These are phyloP conservation scores for Etheostoma cragini DNA, from an alignment of 2,113 vertebrate species.

Conservation along the genomic window DNA sequence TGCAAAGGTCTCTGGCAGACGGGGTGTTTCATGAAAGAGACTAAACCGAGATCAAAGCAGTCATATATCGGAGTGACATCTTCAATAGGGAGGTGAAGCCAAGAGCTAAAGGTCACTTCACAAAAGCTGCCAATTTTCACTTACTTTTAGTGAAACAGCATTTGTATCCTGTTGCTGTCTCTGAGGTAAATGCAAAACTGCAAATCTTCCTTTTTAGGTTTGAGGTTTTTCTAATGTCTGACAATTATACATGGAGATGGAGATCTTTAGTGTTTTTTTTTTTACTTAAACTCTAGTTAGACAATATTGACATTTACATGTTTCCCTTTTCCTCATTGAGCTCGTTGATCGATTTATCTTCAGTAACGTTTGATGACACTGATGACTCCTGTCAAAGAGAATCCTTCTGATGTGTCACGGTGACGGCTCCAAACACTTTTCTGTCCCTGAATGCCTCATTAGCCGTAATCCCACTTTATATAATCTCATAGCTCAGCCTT, in stretches of 20 bases:
- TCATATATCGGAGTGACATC: constrained; percentile 4
- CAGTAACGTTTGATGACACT: constrained; percentile 7
- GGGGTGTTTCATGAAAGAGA: constrained; percentile 24
- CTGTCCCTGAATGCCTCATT: constrained; percentile 51
- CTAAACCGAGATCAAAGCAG: constrained; percentile 44
- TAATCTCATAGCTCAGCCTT: constrained; percentile 46
- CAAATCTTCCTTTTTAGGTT: background rate
- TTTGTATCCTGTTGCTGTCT: background rate
- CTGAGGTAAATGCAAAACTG: background rate
- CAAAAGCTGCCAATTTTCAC: background rate
- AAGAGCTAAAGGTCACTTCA: constrained; percentile 42
- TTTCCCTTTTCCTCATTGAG: constrained; percentile 11
- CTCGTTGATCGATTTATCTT: constrained; percentile 31
- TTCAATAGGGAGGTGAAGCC: constrained; percentile 2
- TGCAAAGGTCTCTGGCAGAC: constrained; percentile 34
- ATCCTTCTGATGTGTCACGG: constrained; percentile 39
- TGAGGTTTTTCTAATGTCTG: background rate
- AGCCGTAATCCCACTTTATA: constrained; percentile 66
- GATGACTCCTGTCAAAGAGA: constrained; percentile 37
- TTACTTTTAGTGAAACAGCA: background rate
- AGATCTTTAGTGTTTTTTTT: background rate
- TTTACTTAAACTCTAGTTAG: too few relatives aligned
- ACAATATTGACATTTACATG: too few relatives aligned
- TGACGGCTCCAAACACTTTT: constrained; percentile 27
- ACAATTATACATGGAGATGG: background rate